A percentile compares a stretch with the other conserved stretches of the same genome.
Evolutionary conservation across 2,888 invertebrate genomes (phyloP).

Genomic region (Polydrusus pterygomalis): DNA sequence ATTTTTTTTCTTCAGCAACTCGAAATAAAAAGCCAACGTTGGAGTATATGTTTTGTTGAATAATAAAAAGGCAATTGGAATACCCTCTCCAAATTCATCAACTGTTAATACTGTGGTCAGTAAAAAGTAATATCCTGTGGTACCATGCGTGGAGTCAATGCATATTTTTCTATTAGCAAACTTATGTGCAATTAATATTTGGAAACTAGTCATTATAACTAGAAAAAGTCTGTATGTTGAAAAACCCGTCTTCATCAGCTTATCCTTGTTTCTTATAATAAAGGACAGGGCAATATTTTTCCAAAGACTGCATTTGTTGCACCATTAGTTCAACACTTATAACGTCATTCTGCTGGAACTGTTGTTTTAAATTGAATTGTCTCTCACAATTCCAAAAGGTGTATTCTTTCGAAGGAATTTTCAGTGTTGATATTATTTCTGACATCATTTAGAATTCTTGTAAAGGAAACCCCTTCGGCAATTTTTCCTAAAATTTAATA

Average conservation of each 20-base stretch:
- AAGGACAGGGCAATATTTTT: constrained; percentile 16
- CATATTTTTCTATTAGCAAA: constrained; percentile 28
- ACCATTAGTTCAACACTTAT: constrained; percentile 28
- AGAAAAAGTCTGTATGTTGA: no score
- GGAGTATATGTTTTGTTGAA: background rate
- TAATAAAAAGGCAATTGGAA: background rate
- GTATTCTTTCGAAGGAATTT: background rate
- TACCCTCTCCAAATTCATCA: constrained; percentile 32
- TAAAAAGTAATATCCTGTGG: constrained; percentile 34
- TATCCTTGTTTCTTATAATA: constrained; percentile 35
- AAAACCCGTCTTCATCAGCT: constrained; percentile 19
- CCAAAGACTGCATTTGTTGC: constrained; percentile 12
- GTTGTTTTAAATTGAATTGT: background rate
- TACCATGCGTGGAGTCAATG: constrained; percentile 36
- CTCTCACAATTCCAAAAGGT: background rate
- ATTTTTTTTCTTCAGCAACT: background rate
- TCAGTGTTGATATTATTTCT: background rate
- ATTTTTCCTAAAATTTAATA: constrained; percentile 5
- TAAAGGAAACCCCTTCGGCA: background rate
- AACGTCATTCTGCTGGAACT: constrained; percentile 29
- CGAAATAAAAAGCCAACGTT: background rate
- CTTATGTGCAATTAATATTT: constrained; percentile 14
- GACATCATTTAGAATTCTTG: background rate
- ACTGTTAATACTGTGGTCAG: constrained; percentile 31
- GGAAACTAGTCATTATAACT: constrained; percentile 25